Base-by-base conservation (phyloP, 2,888 invertebrate species). In the Hypomecis punctinalis region DNA sequence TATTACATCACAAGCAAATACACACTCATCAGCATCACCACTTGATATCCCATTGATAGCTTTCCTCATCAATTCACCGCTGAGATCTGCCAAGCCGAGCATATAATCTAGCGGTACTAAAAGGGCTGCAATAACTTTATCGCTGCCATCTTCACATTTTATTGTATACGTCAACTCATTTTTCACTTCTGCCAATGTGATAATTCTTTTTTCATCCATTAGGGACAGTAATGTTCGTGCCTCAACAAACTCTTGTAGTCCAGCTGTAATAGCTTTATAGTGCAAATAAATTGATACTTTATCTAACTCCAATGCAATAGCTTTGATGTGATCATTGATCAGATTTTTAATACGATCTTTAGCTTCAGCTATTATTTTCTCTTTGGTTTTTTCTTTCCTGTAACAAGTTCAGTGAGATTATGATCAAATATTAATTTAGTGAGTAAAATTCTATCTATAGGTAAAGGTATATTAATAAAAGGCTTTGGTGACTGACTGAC, bases 1-100 rank as follows among this genome's bases (percentile, higher is more conserved):
- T n/a, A 98, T 94, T 73, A 96, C 95, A 64, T 94, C 94, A 78
- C 97, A 97, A 0, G 95, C 94, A 60, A 94, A 93, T 78, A 95
- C 95, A 81, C 97, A 97, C 51, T 95, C 95, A 3, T 94, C 94
- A 10, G 95, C 94, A 70, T 97, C 96, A 0, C 97, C 97, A 66
- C 94, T 94, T 0, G 96, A 95, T 61, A 98, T 94, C 74, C 96
- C 96, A 80, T 96, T 97, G 6, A 98, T 97, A 59, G 97, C 97
- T 73, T 96, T 95, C 55, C 98, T 94, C 98, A 98, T 98, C 48
- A 98, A 84, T 85, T 98, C 98, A 0, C 98, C 98, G 0, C 97
- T 97, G 37, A 98, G 92, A 88, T 98, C 98, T 0, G 96, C 96
- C 42, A 98, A 85, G 0, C 98, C 98, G 46, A 98, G 87, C 79